These are phyloP conservation scores for Setophaga coronata DNA, from an alignment of 2,113 vertebrate species.

Conservation along the genomic window DNA sequence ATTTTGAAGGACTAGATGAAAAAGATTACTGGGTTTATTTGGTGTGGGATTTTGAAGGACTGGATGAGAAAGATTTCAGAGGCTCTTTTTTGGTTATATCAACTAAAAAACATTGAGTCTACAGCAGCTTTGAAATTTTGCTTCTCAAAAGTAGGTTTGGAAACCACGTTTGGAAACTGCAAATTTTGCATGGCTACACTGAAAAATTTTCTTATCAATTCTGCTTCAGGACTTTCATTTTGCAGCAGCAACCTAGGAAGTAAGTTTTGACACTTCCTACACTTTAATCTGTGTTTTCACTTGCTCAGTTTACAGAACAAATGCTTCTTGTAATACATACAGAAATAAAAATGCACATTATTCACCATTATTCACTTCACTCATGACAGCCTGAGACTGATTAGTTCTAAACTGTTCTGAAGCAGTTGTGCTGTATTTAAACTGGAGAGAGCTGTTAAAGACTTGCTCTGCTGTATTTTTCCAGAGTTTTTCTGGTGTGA, in stretches of 20 bases:
- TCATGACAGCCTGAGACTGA: not conserved
- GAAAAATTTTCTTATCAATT: not conserved
- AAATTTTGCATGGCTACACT: not conserved
- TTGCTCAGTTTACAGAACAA: conserved; percentile 11
- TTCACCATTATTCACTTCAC: not conserved
- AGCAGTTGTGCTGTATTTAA: not conserved
- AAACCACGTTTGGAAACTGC: not conserved
- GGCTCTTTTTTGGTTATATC: too few relatives aligned
- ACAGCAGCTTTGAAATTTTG: not conserved
- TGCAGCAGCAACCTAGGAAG: not conserved
- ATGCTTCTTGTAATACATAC: not conserved
- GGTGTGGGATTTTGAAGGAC: not conserved
- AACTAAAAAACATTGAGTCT: not conserved
- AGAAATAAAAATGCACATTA: not conserved
- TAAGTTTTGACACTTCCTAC: not conserved
- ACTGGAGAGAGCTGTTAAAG: not conserved
- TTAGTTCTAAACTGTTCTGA: not conserved
- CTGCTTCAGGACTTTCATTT: not conserved
- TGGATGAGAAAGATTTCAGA: not conserved
- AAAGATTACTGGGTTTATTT: not conserved
- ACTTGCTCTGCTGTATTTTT: not conserved
- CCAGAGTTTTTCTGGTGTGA: not conserved
- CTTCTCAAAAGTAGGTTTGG: not conserved
- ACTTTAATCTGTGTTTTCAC: not conserved
- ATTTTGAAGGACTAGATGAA: not conserved